Evolutionary conservation across 2,797 vertebrate species (phyloP), one percentile per base, ranked within the genome.

Genomic region (Hippocampus kuda): DNA sequence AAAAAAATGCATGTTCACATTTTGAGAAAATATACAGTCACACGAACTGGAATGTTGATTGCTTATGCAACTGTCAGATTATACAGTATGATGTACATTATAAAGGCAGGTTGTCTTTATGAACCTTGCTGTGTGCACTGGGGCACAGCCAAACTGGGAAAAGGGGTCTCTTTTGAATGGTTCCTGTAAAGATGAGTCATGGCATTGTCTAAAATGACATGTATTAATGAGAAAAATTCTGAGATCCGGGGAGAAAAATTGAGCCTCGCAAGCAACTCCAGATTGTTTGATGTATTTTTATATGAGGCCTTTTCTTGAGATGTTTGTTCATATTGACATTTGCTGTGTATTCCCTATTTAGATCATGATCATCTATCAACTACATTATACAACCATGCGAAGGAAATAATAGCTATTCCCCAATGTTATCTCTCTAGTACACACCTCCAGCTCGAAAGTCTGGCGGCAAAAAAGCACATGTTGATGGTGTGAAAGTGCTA

Each of bases 401-500:
- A 27, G 16, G 24, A 48, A 16, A 65, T 30, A 48, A 48, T 1
- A 64, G 24, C 44, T 68, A 70, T 67, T 68, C 41, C 51, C 71
- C 53, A 60, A 53, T 80, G 79, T 85, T 84, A 78, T 67, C 73
- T 66, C 65, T 49, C 9, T 0, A 65, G 73, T 73, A 77, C 75
- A 68, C 74, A 79, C 76, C 74, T 78, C 73, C 67, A 76, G 79
- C 74, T 75, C 78, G 72, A 86, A 86, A 66, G 75, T 77, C 75
- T 70, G 57, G 56, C 67, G 71, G 72, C 67, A 72, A 80, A 80
- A 79, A 84, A 84, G 34, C 80, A 79, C 68, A 77, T 78, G 79
- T 81, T 75, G 70, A 70, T 74, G 75, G 72, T 77, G 81, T 76
- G 77, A 78, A 64, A 72, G 71, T 70, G 71, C 77, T 76, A 73